phyloP scores from a whole-genome alignment of 2,888 invertebrate species.

The Caenorhabditis sp. region DNA sequence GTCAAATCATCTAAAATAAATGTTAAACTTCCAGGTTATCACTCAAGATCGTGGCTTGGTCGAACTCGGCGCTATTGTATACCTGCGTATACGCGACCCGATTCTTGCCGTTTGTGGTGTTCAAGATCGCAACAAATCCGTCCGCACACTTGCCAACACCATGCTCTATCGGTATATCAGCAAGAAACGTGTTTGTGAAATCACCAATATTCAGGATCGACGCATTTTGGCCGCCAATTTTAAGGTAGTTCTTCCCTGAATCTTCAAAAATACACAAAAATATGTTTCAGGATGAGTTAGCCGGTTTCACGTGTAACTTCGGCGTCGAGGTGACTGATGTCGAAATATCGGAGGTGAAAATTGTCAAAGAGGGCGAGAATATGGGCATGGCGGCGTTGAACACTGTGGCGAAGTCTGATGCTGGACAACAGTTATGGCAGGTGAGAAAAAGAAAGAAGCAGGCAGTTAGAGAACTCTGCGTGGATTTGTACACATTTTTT shows the following conservation, averaged over 20 bases:
- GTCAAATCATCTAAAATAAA: too few species aligned
- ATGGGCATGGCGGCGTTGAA: slow-evolving; percentile 56
- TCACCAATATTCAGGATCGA: slow-evolving; percentile 56
- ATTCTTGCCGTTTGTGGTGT: slow-evolving; percentile 72
- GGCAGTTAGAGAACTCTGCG: neutral
- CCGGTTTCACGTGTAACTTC: slow-evolving; percentile 70
- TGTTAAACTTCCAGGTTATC: slow-evolving; percentile 68
- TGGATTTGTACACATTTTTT: too few species aligned
- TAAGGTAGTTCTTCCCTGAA: too few species aligned
- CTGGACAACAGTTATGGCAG: slow-evolving; percentile 56
- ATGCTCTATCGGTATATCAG: slow-evolving; percentile 71
- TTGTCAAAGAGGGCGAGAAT: slow-evolving; percentile 65
- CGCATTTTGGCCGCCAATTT: slow-evolving; percentile 50
- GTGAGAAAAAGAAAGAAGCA: slow-evolving; percentile 4
- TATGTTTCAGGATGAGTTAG: slow-evolving; percentile 71
- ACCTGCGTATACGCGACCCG: slow-evolving; percentile 72
- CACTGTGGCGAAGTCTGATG: slow-evolving; percentile 53
- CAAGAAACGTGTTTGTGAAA: slow-evolving; percentile 67
- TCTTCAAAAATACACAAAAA: neutral
- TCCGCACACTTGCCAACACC: slow-evolving; percentile 72
- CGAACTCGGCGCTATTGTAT: slow-evolving; percentile 73
- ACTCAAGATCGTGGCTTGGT: slow-evolving; percentile 73
- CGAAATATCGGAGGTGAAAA: slow-evolving; percentile 71
- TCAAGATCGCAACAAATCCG: slow-evolving; percentile 71
- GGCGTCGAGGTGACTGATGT: slow-evolving; percentile 72